These are phyloP conservation scores for Sminthopsis crassicaudata DNA, from an alignment of 2,113 vertebrate species.

Conservation along the genomic window DNA sequence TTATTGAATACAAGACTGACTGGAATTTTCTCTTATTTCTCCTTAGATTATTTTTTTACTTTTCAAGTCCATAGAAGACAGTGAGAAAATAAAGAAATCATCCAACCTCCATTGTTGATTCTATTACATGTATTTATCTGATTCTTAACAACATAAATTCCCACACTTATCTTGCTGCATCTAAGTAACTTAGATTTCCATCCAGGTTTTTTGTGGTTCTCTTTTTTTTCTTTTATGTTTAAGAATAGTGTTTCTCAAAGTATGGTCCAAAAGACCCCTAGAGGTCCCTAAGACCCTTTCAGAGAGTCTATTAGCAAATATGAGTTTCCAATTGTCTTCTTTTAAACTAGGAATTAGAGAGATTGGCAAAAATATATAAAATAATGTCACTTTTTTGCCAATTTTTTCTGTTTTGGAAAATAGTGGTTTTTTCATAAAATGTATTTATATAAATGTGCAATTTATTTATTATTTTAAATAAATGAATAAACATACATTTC, in stretches of 20 bases:
- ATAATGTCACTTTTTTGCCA: neutral
- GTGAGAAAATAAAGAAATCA: constrained; percentile 35
- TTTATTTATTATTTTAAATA: neutral
- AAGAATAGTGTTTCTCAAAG: neutral
- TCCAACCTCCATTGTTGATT: neutral
- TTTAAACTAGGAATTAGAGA: neutral
- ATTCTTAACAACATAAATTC: neutral
- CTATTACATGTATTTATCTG: neutral
- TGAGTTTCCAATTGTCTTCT: neutral
- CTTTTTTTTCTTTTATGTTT: constrained; percentile 19
- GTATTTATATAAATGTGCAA: neutral
- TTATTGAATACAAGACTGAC: constrained; percentile 12
- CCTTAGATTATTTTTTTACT: neutral
- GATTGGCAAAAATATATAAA: neutral
- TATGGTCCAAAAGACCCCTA: neutral
- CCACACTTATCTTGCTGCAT: neutral
- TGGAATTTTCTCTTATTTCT: constrained; percentile 29
- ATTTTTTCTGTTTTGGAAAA: neutral
- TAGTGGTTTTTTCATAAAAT: neutral
- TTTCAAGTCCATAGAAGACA: neutral
- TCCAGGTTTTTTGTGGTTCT: neutral
- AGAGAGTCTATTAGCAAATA: neutral
- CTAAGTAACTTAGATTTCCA: neutral
- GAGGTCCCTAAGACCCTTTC: neutral
- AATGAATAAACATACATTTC: neutral